Conservation (phyloP, 2,797 vertebrate genomes). For the Sparidentex hasta region DNA sequence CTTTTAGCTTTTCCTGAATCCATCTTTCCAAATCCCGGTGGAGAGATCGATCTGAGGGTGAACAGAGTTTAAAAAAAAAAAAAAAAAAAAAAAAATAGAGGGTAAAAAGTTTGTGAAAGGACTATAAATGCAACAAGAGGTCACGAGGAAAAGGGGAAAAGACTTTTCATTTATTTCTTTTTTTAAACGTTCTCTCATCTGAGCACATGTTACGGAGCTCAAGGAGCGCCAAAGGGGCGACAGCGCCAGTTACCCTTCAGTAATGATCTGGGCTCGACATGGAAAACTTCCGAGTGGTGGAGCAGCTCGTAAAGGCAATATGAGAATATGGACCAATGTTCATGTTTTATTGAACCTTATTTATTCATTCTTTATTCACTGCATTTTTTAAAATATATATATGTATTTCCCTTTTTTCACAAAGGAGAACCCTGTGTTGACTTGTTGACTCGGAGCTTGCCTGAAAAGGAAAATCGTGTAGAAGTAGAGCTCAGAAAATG, state of each 20-base stretch:
- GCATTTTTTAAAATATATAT: slow-evolving; percentile 56
- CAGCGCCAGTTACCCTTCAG: slow-evolving; percentile 58
- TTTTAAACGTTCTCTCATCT: slow-evolving; percentile 74
- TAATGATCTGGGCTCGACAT: slow-evolving; percentile 79
- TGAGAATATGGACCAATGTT: slow-evolving; percentile 78
- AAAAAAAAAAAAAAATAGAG: background rate
- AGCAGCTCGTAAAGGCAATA: slow-evolving; percentile 76
- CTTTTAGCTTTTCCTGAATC: slow-evolving; percentile 48
- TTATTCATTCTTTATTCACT: slow-evolving; percentile 69
- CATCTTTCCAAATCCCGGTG: slow-evolving; percentile 56
- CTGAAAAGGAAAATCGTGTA: slow-evolving; percentile 38
- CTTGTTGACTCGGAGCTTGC: slow-evolving; percentile 44
- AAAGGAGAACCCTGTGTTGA: slow-evolving; percentile 54
- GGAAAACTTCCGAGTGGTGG: slow-evolving; percentile 56
- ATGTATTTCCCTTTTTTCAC: slow-evolving; percentile 72
- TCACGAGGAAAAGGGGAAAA: slow-evolving; percentile 14
- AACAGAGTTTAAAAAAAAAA: background rate
- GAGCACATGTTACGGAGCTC: slow-evolving; percentile 76
- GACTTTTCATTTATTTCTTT: slow-evolving; percentile 63
- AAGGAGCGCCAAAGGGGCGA: slow-evolving; percentile 72
- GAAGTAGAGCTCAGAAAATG: slow-evolving; percentile 54
- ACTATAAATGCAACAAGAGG: slow-evolving; percentile 52
- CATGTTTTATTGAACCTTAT: slow-evolving; percentile 83
- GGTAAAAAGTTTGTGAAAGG: slow-evolving; percentile 37
- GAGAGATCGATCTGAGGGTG: slow-evolving; percentile 44